A percentile compares a stretch with the other conserved stretches of the same genome.
These are phyloP conservation scores for Neodiprion pinetum DNA, from an alignment of 1,140 invertebrate species.

Conservation along the genomic window DNA sequence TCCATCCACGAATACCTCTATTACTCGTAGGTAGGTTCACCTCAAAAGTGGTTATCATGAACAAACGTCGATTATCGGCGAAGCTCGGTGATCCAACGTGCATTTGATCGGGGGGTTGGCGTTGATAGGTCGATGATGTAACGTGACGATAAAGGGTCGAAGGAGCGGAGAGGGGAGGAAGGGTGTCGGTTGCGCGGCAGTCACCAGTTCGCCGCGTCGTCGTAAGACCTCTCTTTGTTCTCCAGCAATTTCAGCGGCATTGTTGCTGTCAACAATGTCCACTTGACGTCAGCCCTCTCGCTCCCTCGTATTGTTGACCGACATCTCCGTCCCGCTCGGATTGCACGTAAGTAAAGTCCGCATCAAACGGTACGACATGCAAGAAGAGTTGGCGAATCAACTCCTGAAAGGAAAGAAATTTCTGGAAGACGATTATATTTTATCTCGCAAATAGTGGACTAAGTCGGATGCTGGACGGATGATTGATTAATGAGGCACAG, in stretches of 20 bases:
- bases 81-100: neutral
- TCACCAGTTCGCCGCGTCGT: conserved; percentile 59
- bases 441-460: no score
- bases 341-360: conserved; percentile 3
- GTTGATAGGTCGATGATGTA: conserved; percentile 1
- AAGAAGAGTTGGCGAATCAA: neutral
- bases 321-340: conserved; percentile 25
- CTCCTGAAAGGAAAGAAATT: no score
- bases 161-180: conserved; percentile 4
- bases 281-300: conserved; percentile 61
- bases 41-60: no score
- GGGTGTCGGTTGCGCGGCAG: conserved; percentile 8
- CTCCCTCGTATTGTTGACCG: conserved; percentile 51
- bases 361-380: neutral
- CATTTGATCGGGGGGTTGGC: neutral
- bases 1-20: no score
- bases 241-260: conserved; percentile 63
- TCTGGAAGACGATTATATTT: no score
- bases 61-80: neutral
- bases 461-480: no score
- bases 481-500: no score
- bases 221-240: conserved; percentile 62
- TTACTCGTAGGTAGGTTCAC: no score
- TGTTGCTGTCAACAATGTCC: conserved; percentile 64
- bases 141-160: conserved; percentile 8